Evolutionary conservation across 2,797 vertebrate species (phyloP), one percentile per base, ranked within the genome.

Genomic region (Ctenopoma multispine): DNA sequence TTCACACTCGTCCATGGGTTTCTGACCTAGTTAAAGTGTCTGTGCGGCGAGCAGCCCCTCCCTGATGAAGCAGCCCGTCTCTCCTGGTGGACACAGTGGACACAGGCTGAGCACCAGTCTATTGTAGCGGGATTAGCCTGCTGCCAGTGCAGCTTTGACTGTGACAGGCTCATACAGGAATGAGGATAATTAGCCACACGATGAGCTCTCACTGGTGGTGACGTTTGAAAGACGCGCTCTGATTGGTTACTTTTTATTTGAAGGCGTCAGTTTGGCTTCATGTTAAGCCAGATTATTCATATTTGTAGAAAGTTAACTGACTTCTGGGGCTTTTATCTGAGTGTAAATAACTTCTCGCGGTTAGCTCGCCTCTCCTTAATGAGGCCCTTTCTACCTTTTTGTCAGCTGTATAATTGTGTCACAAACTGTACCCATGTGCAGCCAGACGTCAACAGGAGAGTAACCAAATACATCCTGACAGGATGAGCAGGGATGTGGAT

Each of bases 1-100:
- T 92, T 92, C 87, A 89, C 87, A 89, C 83, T 77, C 82, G 51
- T 78, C 48, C 85, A 64, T 6, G 44, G 63, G 86, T 87, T 87
- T 80, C 77, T 94, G 94, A 94, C 93, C 93, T 91, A 93, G 77
- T 94, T 93, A 88, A 72, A 77, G 77, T 65, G 77, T 82, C 79
- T 81, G 76, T 46, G 83, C 48, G 49, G 63, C 61, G 50, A 23
- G 64, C 56, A 40, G 84, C 86, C 87, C 80, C 86, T 79, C 86
- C 82, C 80, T 67, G 50, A 31, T 8, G 59, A 40, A 63, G 84
- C 77, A 56, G 83, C 50, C 78, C 44, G 85, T 88, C 89, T 87
- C 74, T 79, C 65, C 78, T 73, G 78, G 74, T 81, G 70, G 81
- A 67, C 75, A 66, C 67, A 69, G 85, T 81, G 86, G 85, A 85